Conservation (phyloP, 35 echinoderm and acorn worm species). For the Ophiothrix spiculata region DNA sequence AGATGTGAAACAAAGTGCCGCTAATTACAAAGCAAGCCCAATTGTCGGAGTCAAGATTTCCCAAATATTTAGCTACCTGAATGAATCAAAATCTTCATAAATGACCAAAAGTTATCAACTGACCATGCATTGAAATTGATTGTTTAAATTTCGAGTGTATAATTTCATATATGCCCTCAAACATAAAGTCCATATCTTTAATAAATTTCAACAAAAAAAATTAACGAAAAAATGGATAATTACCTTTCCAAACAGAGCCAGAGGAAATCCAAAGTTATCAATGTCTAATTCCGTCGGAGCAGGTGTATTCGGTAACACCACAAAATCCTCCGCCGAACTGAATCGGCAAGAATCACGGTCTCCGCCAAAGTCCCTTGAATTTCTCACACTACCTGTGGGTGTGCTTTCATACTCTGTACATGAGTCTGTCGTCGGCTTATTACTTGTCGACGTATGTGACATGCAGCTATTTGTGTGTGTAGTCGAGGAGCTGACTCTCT, state of each 20-base stretch:
- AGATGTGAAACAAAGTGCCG: no score
- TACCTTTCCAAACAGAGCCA: conserved; percentile 98
- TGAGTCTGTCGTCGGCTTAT: not conserved
- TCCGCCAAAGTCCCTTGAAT: not conserved
- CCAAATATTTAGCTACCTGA: no score
- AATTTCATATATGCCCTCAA: no score
- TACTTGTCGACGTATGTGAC: not conserved
- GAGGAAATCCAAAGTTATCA: conserved; percentile 93
- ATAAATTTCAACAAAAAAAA: no score
- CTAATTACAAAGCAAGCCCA: no score
- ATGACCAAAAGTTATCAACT: no score
- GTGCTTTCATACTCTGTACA: not conserved
- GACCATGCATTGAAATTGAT: no score
- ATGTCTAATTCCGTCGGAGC: conserved; percentile 22
- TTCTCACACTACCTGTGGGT: not conserved
- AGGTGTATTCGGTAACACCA: conserved; percentile 65
- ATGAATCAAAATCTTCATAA: no score
- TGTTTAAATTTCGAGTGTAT: no score
- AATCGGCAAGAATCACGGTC: not conserved
- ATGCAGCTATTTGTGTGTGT: not conserved
- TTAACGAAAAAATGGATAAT: no score
- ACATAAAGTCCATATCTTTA: no score
- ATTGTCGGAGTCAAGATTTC: no score
- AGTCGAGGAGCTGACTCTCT: conserved; percentile 9
- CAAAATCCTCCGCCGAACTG: conserved; percentile 56